A percentile compares a stretch with the other conserved stretches of the same genome.
Conservation (phyloP, 2,888 invertebrate genomes). For the Diloba caeruleocephala region DNA sequence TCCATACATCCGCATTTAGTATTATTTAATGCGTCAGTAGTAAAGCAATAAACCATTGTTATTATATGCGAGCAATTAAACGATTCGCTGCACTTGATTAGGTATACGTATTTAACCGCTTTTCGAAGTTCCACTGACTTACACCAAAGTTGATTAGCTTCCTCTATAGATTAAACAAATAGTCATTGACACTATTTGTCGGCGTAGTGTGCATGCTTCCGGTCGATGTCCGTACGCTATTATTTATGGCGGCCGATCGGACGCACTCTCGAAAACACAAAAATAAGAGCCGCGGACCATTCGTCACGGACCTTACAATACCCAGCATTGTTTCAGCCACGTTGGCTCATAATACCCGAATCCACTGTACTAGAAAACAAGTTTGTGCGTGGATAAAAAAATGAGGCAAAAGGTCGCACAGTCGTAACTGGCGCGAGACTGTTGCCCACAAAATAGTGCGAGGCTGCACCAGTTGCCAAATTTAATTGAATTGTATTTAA, state of each 20-base stretch:
- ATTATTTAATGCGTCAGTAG: constrained; percentile 34
- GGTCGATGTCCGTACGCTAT: constrained; percentile 81
- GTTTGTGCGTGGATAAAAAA: constrained; percentile 66
- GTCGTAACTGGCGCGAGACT: constrained; percentile 50
- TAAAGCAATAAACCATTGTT: constrained; percentile 57
- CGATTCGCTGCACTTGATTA: constrained; percentile 58
- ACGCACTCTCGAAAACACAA: constrained; percentile 85
- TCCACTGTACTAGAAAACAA: constrained; percentile 75
- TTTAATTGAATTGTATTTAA: constrained; percentile 83
- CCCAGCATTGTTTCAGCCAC: constrained; percentile 80
- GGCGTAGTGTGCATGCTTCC: constrained; percentile 79
- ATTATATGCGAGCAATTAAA: constrained; percentile 60
- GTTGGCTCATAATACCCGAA: constrained; percentile 72
- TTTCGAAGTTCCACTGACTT: constrained; percentile 51
- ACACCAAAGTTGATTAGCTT: constrained; percentile 66
- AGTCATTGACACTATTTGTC: constrained; percentile 78
- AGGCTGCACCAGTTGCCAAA: constrained; percentile 68
- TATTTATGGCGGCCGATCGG: constrained; percentile 79
- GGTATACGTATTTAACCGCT: constrained; percentile 46
- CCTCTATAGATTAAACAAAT: constrained; percentile 72
- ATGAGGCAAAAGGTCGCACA: constrained; percentile 60
- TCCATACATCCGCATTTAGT: constrained; percentile 41
- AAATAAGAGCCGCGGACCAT: constrained; percentile 79
- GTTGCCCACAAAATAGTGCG: constrained; percentile 59
- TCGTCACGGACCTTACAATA: constrained; percentile 82